Base-by-base conservation (phyloP, 2,113 vertebrate species). In the Callionymus lyra region DNA sequence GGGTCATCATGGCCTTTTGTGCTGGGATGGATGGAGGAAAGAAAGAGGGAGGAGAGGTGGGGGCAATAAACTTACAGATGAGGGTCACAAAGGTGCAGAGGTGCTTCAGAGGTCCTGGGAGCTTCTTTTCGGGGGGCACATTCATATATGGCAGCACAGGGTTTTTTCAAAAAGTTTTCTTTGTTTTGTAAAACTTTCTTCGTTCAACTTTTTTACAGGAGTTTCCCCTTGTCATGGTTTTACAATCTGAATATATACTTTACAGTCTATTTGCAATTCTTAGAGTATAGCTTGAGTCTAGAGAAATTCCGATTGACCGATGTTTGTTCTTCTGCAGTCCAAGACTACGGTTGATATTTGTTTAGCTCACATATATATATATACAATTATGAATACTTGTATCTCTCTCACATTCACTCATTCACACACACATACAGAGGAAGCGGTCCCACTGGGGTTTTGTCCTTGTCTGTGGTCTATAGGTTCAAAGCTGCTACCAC, bases 401-500 rank as follows among this genome's bases (percentile, higher is more conserved):
- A 27, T 44, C 12, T 34, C 9, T 17, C 44, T 47, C 63, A 47
- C 38, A 44, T 47, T 43, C 47, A 53, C 59, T 54, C 53, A 55
- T 49, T 48, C 56, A 48, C 65, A 56, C 50, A 61, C 56, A 68
- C 50, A 64, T 46, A 50, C 50, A 52, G 63, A 65, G 64, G 74
- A 77, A 79, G 72, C 63, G 51, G 72, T 73, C 82, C 82, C 70
- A 80, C 78, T 80, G 78, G 69, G 80, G 71, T 74, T 85, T 82
- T 82, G 70, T 79, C 68, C 72, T 70, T 51, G 64, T 65, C 68
- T 70, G 72, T 79, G 82, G 80, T 75, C 63, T 74, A 71, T 61
- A 76, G 82, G 80, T 86, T 85, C 82, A 86, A 85, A 86, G 82
- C 74, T 64, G 60, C 72, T 76, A 55, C 57, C 83, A 78, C 65